These are phyloP conservation scores for Amphimallon solstitiale DNA, from an alignment of 2,888 invertebrate genomes.

Conservation along the genomic window DNA sequence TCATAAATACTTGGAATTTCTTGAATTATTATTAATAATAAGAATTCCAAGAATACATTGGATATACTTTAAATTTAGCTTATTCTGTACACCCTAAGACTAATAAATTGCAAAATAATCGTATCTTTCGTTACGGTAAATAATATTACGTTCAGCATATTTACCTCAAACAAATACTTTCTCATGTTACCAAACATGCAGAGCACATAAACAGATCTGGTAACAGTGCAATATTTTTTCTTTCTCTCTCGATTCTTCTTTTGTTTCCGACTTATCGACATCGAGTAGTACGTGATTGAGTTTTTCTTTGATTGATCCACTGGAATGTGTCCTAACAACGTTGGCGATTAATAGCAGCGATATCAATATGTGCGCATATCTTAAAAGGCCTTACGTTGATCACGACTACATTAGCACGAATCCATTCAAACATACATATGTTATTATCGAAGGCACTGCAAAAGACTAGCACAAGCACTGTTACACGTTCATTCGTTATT, in stretches of 20 bases:
- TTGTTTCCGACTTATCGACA: constrained; percentile 9
- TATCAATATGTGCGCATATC: constrained; percentile 24
- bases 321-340: constrained; percentile 15
- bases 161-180: constrained; percentile 18
- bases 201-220: constrained; percentile 5
- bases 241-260: not conserved
- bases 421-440: constrained; percentile 29
- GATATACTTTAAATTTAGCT: no score
- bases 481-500: constrained; percentile 10
- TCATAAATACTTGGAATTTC: no score
- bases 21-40: no score
- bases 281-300: not conserved
- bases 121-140: constrained; percentile 12
- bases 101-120: constrained; percentile 23
- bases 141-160: constrained; percentile 19
- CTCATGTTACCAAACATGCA: constrained; percentile 28
- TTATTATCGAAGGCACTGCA: constrained; percentile 36
- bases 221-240: constrained; percentile 8
- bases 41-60: no score
- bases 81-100: not conserved
- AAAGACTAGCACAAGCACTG: constrained; percentile 10
- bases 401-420: constrained; percentile 38
- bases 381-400: constrained; percentile 35
- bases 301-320: constrained; percentile 18
- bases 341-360: constrained; percentile 23